Percentiles rank a stretch among this genome's conserved stretches.
Conservation (phyloP, 2,113 vertebrate species). For the Nibea coibor region DNA sequence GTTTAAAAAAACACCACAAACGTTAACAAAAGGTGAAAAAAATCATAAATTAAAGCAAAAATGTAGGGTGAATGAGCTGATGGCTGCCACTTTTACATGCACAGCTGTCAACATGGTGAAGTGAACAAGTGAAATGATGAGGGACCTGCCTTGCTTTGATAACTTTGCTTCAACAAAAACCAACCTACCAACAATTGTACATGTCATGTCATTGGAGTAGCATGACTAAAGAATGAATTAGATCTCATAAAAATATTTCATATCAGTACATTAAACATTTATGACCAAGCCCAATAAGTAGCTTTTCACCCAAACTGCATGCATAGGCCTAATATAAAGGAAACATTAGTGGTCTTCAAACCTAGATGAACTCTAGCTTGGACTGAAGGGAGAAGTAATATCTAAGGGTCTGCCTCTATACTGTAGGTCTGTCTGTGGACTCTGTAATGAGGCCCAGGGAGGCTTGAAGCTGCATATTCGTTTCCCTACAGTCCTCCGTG, state of each 20-base stretch:
- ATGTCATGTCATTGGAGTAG: background rate
- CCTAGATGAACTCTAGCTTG: slow-evolving; percentile 1
- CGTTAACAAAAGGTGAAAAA: no score
- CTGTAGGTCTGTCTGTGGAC: slow-evolving; percentile 25
- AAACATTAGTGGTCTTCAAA: background rate
- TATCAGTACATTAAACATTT: background rate
- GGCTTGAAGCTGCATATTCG: slow-evolving; percentile 54
- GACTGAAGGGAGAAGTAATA: slow-evolving; percentile 15
- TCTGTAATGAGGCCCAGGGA: slow-evolving; percentile 70
- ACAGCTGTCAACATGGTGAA: no score
- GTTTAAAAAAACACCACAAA: no score
- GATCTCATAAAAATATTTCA: background rate
- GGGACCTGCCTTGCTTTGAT: background rate
- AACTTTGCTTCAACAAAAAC: background rate
- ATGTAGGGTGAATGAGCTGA: no score
- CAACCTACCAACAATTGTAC: background rate
- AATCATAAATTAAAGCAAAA: no score
- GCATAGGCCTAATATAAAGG: background rate
- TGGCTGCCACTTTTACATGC: no score
- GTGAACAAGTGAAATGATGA: no score
- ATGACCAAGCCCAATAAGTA: background rate
- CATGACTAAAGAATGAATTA: background rate
- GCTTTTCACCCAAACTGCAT: background rate
- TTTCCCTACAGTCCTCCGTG: slow-evolving; percentile 47
- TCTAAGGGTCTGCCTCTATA: background rate